Conservation (phyloP, 2,888 invertebrate genomes). For the Thymelicus acteon region DNA sequence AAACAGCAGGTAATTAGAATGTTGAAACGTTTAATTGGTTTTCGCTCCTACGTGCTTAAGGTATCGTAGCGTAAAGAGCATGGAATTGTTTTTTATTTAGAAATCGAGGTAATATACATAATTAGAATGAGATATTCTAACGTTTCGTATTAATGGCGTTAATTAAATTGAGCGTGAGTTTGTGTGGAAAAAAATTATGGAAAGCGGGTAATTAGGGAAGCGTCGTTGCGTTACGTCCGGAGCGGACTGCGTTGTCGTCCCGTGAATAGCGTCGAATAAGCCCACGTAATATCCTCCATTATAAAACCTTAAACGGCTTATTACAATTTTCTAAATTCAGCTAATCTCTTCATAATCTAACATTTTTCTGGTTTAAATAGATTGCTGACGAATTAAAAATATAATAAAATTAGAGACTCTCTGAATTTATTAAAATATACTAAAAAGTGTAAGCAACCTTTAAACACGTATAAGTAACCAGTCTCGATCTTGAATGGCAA, state of each 20-base stretch:
- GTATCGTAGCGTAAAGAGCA: conserved; percentile 36
- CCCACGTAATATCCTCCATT: too few relatives aligned
- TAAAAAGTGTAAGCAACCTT: too few relatives aligned
- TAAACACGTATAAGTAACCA: too few relatives aligned
- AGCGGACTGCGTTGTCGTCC: conserved; percentile 54
- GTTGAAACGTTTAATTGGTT: conserved; percentile 31
- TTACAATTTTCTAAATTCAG: too few relatives aligned
- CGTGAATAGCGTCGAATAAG: conserved; percentile 49
- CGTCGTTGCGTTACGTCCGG: conserved; percentile 62
- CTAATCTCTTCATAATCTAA: too few relatives aligned
- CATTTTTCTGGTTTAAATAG: too few relatives aligned
- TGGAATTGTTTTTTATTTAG: conserved; percentile 39
- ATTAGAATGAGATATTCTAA: conserved; percentile 33
- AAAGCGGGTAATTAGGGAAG: conserved; percentile 34
- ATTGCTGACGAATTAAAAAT: too few relatives aligned
- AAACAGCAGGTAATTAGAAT: conserved; percentile 21
- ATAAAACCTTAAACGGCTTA: too few relatives aligned
- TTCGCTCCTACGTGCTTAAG: conserved; percentile 21
- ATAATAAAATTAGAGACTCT: too few relatives aligned
- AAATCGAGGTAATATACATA: conserved; percentile 37
- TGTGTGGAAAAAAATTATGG: conserved; percentile 16
- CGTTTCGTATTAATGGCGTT: conserved; percentile 36
- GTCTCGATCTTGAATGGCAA: too few relatives aligned
- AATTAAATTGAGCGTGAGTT: conserved; percentile 39
- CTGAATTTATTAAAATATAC: too few relatives aligned